These are phyloP conservation scores for Ammodytes dubius DNA, from an alignment of 2,113 vertebrate species.

Conservation along the genomic window DNA sequence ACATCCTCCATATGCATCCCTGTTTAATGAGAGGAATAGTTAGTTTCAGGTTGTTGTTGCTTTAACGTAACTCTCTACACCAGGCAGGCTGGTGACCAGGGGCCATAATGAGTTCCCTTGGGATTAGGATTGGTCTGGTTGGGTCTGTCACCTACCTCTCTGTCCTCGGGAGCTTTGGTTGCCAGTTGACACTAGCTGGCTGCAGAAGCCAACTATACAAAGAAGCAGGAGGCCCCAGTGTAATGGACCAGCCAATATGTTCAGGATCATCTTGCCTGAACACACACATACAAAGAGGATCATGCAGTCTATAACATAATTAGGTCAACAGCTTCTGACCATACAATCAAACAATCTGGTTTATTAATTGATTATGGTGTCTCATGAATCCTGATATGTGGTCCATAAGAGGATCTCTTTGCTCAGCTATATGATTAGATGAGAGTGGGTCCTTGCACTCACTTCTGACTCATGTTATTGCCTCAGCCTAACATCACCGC, in stretches of 20 bases:
- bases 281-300: constrained; percentile 17
- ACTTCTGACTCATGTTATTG: constrained; percentile 54
- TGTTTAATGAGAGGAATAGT: neutral
- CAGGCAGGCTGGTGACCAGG: constrained; percentile 69
- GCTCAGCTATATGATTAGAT: constrained; percentile 6
- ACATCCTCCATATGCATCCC: neutral
- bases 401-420: constrained; percentile 22
- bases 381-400: constrained; percentile 9
- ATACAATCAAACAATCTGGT: neutral
- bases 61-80: constrained; percentile 15
- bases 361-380: neutral
- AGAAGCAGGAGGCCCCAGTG: constrained; percentile 71
- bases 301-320: neutral
- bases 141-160: constrained; percentile 70
- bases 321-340: neutral
- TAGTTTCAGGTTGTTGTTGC: neutral
- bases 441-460: constrained; percentile 29
- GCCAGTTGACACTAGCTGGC: constrained; percentile 80
- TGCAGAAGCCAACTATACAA: constrained; percentile 69
- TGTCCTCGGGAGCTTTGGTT: constrained; percentile 83
- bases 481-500: constrained; percentile 42
- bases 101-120: constrained; percentile 79
- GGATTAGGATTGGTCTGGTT: constrained; percentile 54
- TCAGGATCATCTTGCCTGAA: constrained; percentile 66
- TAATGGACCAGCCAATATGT: constrained; percentile 15